These are phyloP conservation scores for Heliconius erato DNA, from an alignment of 2,888 invertebrate genomes.

Conservation along the genomic window DNA sequence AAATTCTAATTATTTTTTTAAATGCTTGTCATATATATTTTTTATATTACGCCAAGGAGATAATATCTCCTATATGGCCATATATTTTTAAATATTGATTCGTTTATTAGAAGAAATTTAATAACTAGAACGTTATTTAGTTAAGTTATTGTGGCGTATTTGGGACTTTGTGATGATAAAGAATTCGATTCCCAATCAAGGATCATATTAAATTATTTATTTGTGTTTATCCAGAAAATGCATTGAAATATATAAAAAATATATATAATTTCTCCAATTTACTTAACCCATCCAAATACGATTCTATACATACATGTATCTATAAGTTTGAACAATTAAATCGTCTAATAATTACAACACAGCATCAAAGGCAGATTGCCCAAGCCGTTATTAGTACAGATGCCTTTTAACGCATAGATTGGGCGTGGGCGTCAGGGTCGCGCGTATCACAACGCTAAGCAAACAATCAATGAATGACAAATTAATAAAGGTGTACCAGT, in stretches of 20 bases:
- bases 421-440: constrained; percentile 72
- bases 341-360: constrained; percentile 47
- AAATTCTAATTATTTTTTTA: background rate
- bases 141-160: no score
- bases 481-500: constrained; percentile 61
- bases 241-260: background rate
- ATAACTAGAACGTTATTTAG: no score
- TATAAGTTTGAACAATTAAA: constrained; percentile 43
- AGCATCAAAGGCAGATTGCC: constrained; percentile 43
- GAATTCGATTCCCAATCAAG: background rate
- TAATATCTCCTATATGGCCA: no score
- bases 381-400: constrained; percentile 58
- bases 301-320: background rate
- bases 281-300: background rate
- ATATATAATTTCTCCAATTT: background rate
- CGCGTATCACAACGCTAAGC: constrained; percentile 63
- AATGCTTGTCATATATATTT: background rate
- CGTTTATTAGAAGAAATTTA: no score
- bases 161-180: background rate
- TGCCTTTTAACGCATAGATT: constrained; percentile 60
- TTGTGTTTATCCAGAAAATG: background rate
- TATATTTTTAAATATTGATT: background rate
- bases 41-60: background rate
- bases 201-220: background rate
- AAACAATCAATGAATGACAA: constrained; percentile 78